Evolutionary conservation across 2,113 vertebrate species (phyloP), one percentile per base, ranked within the genome.

Genomic region (Rhegmatorhina hoffmannsi): DNA sequence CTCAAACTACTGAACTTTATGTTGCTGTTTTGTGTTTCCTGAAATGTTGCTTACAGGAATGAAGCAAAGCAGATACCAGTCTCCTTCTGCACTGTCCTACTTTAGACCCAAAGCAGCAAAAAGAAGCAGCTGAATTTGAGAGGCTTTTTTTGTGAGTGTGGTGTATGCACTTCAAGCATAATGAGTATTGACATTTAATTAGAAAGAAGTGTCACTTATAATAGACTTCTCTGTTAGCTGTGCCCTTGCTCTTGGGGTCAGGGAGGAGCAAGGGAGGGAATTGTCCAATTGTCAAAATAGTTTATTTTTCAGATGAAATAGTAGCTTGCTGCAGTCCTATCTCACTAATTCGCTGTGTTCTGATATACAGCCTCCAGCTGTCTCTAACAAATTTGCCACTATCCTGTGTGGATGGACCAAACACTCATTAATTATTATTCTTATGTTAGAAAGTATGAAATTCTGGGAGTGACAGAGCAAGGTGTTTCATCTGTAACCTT

Each of bases 51-150:
- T 1, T 53, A 14, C 26, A 46, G 64, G 17, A 80, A 17, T 36
- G 17, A 89, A 47, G 53, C 31, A 68, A 55, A 88, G 53, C 36
- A 78, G 56, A 36, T 84, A 40, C 10, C 19, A 59, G 43, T 24
- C 31, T 46, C 31, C 43, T 87, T 31, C 20, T 68, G 33, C 21
- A 31, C 19, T 87, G 59, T 68, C 47, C 25, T 76, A 11, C 63
- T 96, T 94, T 93, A 81, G 75, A 84, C 87, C 90, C 91, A 94
- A 92, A 96, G 90, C 80, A 91, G 96, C 95, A 94, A 97, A 98
- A 96, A 75, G 96, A 94, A 98, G 94, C 96, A 97, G 93, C 89
- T 96, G 84, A 95, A 94, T 94, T 98, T 95, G 92, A 96, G 95
- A 92, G 91, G 81, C 55, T 91, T 95, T 96, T 97, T 95, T 96